phyloP scores from a whole-genome alignment of 2,888 invertebrate species.

The Ormyrus thymus region DNA sequence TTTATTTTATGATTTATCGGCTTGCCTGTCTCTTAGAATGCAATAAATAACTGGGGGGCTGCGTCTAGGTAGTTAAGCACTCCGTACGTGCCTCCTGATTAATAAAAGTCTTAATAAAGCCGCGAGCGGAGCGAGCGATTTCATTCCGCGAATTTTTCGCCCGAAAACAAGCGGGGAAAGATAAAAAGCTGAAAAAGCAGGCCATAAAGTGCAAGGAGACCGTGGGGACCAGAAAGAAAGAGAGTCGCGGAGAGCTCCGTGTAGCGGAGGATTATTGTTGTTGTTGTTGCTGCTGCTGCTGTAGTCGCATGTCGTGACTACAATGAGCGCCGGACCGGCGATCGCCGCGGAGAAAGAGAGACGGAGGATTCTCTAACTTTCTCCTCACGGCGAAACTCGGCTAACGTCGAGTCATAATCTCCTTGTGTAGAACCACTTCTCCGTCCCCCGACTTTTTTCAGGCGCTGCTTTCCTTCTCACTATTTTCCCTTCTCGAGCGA shows the following conservation, averaged over 20 bases:
- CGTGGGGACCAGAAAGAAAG: background rate
- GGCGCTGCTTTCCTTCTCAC: constrained; percentile 2
- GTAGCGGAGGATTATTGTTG: constrained; percentile 29
- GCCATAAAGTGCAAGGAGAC: constrained; percentile 9
- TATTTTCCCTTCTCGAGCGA: background rate
- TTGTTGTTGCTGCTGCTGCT: constrained; percentile 55
- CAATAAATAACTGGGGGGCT: constrained; percentile 43
- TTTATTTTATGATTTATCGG: constrained; percentile 53
- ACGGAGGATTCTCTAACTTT: constrained; percentile 68
- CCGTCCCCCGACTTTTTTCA: background rate
- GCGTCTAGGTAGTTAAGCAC: constrained; percentile 13
- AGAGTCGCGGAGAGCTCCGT: background rate
- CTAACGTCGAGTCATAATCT: constrained; percentile 70
- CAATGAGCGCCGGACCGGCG: constrained; percentile 60
- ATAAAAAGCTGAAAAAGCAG: background rate
- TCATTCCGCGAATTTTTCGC: background rate
- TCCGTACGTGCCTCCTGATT: constrained; percentile 37
- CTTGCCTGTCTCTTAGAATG: constrained; percentile 48
- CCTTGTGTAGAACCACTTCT: constrained; percentile 36
- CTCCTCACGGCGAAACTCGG: constrained; percentile 69
- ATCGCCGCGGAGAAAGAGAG: constrained; percentile 64
- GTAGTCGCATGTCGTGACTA: constrained; percentile 63
- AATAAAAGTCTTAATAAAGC: constrained; percentile 54
- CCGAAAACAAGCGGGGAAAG: too few species aligned
- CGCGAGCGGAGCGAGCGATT: constrained; percentile 10